A percentile compares a stretch with the other conserved stretches of the same genome.
phyloP scores from a whole-genome alignment of 2,113 vertebrate genomes.

The Rattus rattus region DNA sequence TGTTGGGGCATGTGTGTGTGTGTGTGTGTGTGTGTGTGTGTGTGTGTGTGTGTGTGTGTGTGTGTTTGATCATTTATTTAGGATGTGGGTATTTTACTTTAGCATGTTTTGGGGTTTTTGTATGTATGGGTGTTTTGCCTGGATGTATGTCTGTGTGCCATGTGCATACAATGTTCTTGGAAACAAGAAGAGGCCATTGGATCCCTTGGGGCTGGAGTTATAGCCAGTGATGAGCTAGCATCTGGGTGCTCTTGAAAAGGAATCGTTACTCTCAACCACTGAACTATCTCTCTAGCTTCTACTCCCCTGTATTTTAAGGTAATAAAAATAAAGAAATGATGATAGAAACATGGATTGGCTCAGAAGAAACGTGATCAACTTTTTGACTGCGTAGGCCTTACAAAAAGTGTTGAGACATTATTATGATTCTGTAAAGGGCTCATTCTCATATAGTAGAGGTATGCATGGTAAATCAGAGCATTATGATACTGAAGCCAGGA shows the following conservation, averaged over 20 bases:
- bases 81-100: conserved; percentile 48
- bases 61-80: neutral
- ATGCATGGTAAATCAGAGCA: neutral
- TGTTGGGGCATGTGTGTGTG: neutral
- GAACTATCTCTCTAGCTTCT: neutral
- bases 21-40: too few species aligned
- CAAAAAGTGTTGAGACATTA: neutral
- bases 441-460: neutral
- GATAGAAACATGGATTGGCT: conserved; percentile 16
- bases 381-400: neutral
- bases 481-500: neutral
- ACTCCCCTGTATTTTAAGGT: neutral
- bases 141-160: neutral
- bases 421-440: neutral
- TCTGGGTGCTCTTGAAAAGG: neutral
- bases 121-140: neutral
- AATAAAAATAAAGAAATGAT: neutral
- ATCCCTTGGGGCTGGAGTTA: neutral
- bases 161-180: neutral
- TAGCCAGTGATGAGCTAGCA: neutral
- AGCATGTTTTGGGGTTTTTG: neutral
- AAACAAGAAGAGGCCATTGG: neutral
- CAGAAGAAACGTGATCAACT: neutral
- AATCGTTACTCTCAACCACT: neutral
- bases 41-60: neutral